Evolutionary conservation across 2,113 vertebrate genomes (phyloP).

Genomic region (Hylia prasina): DNA sequence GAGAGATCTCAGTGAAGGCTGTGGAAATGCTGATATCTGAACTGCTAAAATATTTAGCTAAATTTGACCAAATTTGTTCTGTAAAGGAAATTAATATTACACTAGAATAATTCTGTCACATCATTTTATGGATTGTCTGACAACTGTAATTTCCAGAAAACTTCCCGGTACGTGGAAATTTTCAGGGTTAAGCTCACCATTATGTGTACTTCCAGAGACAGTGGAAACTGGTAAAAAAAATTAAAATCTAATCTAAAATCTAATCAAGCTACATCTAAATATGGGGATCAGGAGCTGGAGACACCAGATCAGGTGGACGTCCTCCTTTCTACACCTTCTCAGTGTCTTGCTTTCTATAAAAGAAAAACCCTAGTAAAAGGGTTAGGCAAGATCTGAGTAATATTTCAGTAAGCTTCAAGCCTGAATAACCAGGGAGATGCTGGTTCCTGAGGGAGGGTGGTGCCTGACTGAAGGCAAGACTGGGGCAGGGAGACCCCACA

Average conservation of each 20-base stretch:
- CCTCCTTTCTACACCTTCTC: background rate
- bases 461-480: background rate
- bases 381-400: background rate
- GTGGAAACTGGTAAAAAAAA: background rate
- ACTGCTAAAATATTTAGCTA: background rate
- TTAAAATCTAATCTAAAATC: too few species aligned
- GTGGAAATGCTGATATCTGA: background rate
- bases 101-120: background rate
- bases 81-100: background rate
- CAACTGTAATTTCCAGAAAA: background rate
- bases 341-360: background rate
- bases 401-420: background rate
- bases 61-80: background rate
- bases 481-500: fast-evolving
- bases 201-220: fast-evolving
- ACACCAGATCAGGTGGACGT: fast-evolving
- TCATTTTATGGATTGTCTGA: background rate
- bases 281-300: background rate
- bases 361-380: background rate
- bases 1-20: background rate
- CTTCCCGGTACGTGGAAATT: background rate
- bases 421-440: background rate
- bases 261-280: background rate
- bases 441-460: background rate
- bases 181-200: background rate